phyloP scores from a whole-genome alignment of 2,888 invertebrate genomes.

The Pardosa pseudoannulata region DNA sequence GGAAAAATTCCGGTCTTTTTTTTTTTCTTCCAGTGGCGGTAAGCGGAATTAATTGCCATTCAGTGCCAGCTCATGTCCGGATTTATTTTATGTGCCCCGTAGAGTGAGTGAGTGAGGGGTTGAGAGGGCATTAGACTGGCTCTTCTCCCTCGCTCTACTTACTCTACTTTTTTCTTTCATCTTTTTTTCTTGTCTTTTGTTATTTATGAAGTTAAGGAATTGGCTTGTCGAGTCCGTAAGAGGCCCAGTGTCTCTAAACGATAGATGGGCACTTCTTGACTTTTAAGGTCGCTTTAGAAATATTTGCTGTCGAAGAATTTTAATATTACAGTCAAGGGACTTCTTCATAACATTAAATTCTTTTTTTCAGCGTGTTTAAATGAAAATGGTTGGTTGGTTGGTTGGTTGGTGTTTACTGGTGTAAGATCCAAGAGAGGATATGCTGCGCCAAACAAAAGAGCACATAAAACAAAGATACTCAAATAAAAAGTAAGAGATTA shows the following conservation, averaged over 20 bases:
- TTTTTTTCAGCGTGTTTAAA: too few species aligned
- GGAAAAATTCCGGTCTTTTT: neutral
- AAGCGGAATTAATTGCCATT: conserved; percentile 19
- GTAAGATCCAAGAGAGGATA: too few species aligned
- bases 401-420: too few species aligned
- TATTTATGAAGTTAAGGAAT: conserved; percentile 7
- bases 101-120: neutral
- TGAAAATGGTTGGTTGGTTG: too few species aligned
- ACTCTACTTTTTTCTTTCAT: neutral
- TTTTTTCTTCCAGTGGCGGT: neutral
- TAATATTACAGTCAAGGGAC: neutral
- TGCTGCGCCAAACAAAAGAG: too few species aligned
- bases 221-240: neutral
- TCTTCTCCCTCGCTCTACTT: neutral
- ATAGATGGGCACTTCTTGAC: neutral
- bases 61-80: conserved; percentile 15
- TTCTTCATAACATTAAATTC: too few species aligned
- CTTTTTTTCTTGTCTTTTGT: neutral
- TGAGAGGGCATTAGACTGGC: neutral
- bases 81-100: conserved; percentile 16
- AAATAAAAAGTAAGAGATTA: too few species aligned
- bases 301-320: neutral
- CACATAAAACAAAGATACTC: too few species aligned
- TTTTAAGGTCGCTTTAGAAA: neutral
- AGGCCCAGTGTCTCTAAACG: neutral